Conservation (phyloP, 2,113 vertebrate genomes). For the Cettia cetti region DNA sequence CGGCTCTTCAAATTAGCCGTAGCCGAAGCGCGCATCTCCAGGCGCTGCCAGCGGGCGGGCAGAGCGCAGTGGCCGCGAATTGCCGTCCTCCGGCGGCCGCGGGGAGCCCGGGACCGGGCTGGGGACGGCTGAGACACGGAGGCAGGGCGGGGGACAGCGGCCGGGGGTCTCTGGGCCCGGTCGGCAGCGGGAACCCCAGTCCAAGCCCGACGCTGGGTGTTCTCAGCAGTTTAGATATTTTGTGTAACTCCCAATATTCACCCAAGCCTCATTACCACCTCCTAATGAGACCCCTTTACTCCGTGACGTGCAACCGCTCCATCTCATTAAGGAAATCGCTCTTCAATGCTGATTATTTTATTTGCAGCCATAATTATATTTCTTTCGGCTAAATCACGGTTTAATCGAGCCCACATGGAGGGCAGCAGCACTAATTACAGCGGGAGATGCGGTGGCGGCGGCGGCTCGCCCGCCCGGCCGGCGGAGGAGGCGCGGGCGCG, state of each 20-base stretch:
- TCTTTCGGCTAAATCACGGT: constrained; percentile 99
- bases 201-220: neutral
- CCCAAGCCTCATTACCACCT: constrained; percentile 93
- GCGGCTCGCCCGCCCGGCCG: constrained; percentile 64
- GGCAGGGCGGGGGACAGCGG: too few relatives aligned
- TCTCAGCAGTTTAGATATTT: constrained; percentile 56
- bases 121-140: too few relatives aligned
- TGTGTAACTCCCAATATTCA: constrained; percentile 76
- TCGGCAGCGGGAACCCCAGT: neutral
- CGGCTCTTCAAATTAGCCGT: too few relatives aligned
- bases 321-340: constrained; percentile 99
- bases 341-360: constrained; percentile 99
- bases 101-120: too few relatives aligned
- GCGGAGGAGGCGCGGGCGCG: constrained; percentile 34
- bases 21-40: neutral
- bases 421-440: constrained; percentile 94
- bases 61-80: too few relatives aligned
- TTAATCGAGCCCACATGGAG: constrained; percentile 97
- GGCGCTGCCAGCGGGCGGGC: neutral
- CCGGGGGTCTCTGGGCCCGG: neutral
- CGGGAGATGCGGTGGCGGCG: constrained; percentile 85
- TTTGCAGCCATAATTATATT: constrained; percentile 99
- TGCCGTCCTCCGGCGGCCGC: neutral
- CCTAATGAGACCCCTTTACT: constrained; percentile 97
- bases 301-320: constrained; percentile 95